Evolutionary conservation across 2,797 vertebrate species (phyloP).

Genomic region (Sciaenops ocellatus): DNA sequence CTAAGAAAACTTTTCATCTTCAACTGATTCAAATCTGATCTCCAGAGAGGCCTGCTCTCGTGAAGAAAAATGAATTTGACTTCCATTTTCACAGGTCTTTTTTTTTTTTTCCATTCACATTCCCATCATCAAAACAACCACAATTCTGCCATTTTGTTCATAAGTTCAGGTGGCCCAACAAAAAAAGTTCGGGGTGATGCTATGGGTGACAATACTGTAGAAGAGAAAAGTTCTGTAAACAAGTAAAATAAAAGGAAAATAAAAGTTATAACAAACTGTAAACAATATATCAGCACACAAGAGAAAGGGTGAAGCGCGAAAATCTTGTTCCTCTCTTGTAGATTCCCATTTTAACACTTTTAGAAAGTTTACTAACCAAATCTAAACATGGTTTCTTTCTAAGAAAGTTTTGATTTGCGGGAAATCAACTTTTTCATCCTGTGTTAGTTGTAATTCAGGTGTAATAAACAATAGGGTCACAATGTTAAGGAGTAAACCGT

Average conservation of each 20-base stretch:
- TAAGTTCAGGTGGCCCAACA: neutral
- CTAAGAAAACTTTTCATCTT: neutral
- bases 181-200: neutral
- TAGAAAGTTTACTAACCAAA: conserved; percentile 9
- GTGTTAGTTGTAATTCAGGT: neutral
- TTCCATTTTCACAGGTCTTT: neutral
- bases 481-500: neutral
- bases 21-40: neutral
- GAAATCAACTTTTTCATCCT: neutral
- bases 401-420: neutral
- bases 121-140: conserved; percentile 15
- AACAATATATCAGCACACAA: conserved; percentile 46
- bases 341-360: conserved; percentile 28
- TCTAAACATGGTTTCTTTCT: conserved; percentile 5
- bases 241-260: neutral
- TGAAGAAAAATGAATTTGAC: conserved; percentile 24
- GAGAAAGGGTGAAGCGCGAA: neutral
- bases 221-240: conserved; percentile 36
- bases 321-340: neutral
- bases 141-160: neutral
- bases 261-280: conserved; percentile 32
- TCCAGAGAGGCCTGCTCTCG: conserved; percentile 83
- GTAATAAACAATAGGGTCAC: neutral
- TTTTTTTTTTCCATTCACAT: conserved; percentile 22
- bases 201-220: neutral